A percentile compares a stretch with the other conserved stretches of the same genome.
phyloP scores from a whole-genome alignment of 2,888 invertebrate genomes.

The Pterostichus madidus region DNA sequence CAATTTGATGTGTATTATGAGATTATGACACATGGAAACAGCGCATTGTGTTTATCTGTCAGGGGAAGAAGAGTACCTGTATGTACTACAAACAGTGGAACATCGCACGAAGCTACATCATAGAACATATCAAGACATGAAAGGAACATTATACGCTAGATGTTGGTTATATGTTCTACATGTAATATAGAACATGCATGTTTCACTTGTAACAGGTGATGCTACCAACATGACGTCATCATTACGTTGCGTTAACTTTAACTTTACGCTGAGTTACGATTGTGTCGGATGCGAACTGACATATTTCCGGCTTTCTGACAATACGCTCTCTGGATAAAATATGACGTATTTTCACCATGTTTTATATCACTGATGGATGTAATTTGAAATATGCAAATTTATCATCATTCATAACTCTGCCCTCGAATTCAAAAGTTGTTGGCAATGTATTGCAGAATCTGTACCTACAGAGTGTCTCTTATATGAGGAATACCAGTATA shows the following conservation, averaged over 20 bases:
- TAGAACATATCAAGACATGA: neutral
- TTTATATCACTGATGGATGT: too few species aligned
- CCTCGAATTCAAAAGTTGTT: too few species aligned
- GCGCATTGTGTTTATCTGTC: neutral
- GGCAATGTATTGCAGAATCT: too few species aligned
- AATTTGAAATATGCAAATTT: too few species aligned
- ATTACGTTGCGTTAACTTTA: slow-evolving; percentile 40
- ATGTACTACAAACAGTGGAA: neutral
- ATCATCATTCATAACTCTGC: too few species aligned
- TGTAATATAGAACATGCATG: slow-evolving; percentile 15
- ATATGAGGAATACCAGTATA: too few species aligned
- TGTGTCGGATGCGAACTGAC: slow-evolving; percentile 30
- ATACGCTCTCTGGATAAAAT: slow-evolving; percentile 1
- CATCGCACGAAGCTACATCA: neutral
- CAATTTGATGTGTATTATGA: neutral
- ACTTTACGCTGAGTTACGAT: slow-evolving; percentile 42
- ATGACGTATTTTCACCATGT: slow-evolving; percentile 5
- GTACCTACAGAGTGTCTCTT: too few species aligned
- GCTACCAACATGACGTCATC: slow-evolving; percentile 30
- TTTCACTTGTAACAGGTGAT: slow-evolving; percentile 22
- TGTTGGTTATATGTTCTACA: too few species aligned
- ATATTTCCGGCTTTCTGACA: slow-evolving; percentile 1
- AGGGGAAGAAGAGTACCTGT: neutral
- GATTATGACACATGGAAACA: neutral
- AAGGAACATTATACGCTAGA: too few species aligned